These are phyloP conservation scores for Micropterix aruncella DNA, from an alignment of 2,888 invertebrate genomes.

Conservation along the genomic window DNA sequence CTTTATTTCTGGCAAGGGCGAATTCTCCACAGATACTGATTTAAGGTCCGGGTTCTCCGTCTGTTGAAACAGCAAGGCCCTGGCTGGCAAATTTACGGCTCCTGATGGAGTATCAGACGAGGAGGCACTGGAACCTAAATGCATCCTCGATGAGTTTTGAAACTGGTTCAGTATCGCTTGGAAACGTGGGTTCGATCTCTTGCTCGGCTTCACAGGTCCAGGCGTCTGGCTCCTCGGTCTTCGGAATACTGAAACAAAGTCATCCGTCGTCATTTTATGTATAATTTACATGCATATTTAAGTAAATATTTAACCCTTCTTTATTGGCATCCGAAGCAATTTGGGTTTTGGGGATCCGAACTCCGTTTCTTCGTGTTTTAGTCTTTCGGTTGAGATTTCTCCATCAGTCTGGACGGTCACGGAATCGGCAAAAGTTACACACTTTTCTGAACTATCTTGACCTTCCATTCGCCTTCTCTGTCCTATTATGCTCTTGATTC, in stretches of 20 bases:
- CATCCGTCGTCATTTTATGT: too few species aligned
- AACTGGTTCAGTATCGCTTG: constrained; percentile 12
- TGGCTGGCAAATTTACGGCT: background rate
- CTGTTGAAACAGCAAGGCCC: background rate
- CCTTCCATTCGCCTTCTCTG: background rate
- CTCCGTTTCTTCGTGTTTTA: background rate
- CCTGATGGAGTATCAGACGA: background rate
- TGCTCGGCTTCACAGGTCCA: constrained; percentile 13
- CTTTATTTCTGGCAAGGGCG: background rate
- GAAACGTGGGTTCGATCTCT: constrained; percentile 8
- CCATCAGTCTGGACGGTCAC: background rate
- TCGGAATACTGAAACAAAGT: constrained; percentile 29
- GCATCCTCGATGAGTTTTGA: constrained; percentile 5
- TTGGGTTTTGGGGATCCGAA: background rate
- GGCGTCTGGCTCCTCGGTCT: constrained; percentile 37
- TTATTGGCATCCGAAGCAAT: background rate
- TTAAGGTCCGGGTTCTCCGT: background rate
- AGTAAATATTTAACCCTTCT: too few species aligned
- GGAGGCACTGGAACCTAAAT: background rate
- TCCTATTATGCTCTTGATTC: background rate
- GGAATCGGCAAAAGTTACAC: background rate
- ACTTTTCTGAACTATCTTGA: background rate
- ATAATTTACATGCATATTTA: too few species aligned
- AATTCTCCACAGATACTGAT: background rate
- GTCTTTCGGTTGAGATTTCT: background rate